Percentiles rank a stretch among this genome's conserved stretches.
phyloP scores from a whole-genome alignment of 2,797 vertebrate species.

The Rhadinocentrus ornatus region DNA sequence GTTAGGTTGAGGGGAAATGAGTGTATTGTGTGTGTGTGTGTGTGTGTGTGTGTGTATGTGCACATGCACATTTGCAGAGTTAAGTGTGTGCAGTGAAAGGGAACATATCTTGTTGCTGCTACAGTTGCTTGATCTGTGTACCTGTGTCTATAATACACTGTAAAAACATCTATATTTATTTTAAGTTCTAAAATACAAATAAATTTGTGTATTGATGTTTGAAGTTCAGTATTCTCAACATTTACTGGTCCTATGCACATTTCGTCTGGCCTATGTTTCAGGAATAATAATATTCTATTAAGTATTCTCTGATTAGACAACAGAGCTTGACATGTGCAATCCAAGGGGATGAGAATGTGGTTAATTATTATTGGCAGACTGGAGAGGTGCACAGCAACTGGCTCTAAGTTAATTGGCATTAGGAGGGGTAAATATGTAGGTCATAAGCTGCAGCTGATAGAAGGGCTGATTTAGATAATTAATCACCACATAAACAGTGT shows the following conservation, averaged over 20 bases:
- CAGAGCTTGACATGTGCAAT: slow-evolving; percentile 43
- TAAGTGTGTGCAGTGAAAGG: slow-evolving; percentile 52
- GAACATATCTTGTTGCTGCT: slow-evolving; percentile 58
- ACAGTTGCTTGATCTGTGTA: slow-evolving; percentile 57
- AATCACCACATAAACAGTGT: slow-evolving; percentile 13
- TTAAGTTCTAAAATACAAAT: slow-evolving; percentile 49
- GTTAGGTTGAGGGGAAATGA: slow-evolving; percentile 49
- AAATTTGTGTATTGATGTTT: slow-evolving; percentile 53
- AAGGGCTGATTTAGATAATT: slow-evolving; percentile 35
- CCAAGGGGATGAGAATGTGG: slow-evolving; percentile 40
- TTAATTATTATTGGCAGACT: slow-evolving; percentile 73
- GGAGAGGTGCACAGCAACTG: slow-evolving; percentile 48
- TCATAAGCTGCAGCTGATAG: slow-evolving; percentile 48
- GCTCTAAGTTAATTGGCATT: slow-evolving; percentile 69
- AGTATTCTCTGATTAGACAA: slow-evolving; percentile 57
- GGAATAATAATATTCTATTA: slow-evolving; percentile 49
- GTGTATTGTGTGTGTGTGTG: slow-evolving; percentile 17
- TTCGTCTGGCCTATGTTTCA: slow-evolving; percentile 35
- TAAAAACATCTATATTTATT: slow-evolving; percentile 39
- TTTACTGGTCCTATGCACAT: slow-evolving; percentile 41
- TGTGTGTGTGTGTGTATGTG: slow-evolving; percentile 16
- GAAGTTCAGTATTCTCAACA: slow-evolving; percentile 32
- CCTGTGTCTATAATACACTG: slow-evolving; percentile 15
- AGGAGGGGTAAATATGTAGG: slow-evolving; percentile 69
- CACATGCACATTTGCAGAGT: slow-evolving; percentile 25